Conservation (phyloP, 2,888 invertebrate genomes). For the Drosophila paramelanica region DNA sequence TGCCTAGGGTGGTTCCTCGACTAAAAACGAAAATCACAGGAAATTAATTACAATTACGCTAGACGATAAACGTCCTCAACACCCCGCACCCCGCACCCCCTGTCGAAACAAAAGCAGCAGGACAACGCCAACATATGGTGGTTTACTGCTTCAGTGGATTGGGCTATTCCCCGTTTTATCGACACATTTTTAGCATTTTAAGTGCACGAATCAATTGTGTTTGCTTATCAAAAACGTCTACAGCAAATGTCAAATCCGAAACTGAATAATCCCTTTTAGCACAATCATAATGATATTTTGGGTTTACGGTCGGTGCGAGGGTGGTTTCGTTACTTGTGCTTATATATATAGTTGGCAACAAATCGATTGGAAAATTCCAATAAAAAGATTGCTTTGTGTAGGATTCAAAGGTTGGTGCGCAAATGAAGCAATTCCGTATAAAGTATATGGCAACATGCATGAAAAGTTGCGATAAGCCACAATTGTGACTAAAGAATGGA, state of each 20-base stretch:
- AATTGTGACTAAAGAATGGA: neutral
- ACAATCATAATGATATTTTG: constrained; percentile 60
- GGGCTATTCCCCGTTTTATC: constrained; percentile 45
- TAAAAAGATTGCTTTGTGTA: constrained; percentile 51
- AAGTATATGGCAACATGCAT: neutral
- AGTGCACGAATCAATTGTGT: constrained; percentile 62
- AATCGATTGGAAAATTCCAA: constrained; percentile 71
- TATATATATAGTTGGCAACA: constrained; percentile 27
- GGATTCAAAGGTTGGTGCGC: constrained; percentile 11
- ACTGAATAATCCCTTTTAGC: constrained; percentile 19
- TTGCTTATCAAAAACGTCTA: constrained; percentile 37
- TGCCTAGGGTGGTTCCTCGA: constrained; percentile 43
- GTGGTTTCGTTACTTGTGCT: constrained; percentile 30
- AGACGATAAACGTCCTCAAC: constrained; percentile 57
- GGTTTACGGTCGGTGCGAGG: constrained; percentile 37
- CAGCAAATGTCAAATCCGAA: constrained; percentile 37
- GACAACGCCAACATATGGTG: constrained; percentile 40
- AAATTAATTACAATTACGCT: constrained; percentile 82
- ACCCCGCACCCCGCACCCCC: neutral
- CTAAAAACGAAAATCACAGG: constrained; percentile 72
- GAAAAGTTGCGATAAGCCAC: constrained; percentile 14
- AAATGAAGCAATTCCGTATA: constrained; percentile 3
- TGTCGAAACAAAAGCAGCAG: constrained; percentile 12
- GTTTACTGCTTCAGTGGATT: constrained; percentile 50
- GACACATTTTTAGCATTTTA: constrained; percentile 66